Conservation (phyloP, 1,140 invertebrate species). For the Zaprionus ghesquierei region DNA sequence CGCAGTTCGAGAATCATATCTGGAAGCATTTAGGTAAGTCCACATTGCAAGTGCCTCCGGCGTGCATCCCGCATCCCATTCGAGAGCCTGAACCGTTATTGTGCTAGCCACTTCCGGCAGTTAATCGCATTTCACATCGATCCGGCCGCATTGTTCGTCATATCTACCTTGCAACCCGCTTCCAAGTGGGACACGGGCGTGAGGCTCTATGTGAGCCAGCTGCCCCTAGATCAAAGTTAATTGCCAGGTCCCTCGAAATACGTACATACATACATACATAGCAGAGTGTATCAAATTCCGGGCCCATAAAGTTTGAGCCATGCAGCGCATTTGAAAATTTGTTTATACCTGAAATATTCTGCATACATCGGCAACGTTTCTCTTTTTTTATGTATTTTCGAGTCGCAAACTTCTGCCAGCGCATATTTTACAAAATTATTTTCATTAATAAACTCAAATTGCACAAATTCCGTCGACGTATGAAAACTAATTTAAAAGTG, state of each 20-base stretch:
- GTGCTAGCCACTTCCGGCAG: constrained; percentile 41
- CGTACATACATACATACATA: not conserved
- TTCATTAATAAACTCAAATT: not conserved
- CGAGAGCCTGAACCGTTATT: not conserved
- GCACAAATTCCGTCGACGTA: not conserved
- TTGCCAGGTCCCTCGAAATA: not conserved
- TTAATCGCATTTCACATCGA: constrained; percentile 64
- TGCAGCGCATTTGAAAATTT: not conserved
- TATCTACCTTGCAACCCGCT: constrained; percentile 39
- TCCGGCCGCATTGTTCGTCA: constrained; percentile 55
- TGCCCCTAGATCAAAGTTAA: constrained; percentile 14
- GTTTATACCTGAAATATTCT: not conserved
- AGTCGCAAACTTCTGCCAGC: not conserved
- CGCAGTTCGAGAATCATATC: constrained; percentile 80
- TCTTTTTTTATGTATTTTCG: not conserved
- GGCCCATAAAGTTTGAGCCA: not conserved
- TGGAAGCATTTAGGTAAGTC: constrained; percentile 82
- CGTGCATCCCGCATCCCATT: not conserved
- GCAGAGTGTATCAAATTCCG: not conserved
- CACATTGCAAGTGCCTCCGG: not conserved
- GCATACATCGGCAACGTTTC: not conserved
- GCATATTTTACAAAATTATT: not conserved
- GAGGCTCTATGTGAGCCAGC: too few species aligned
- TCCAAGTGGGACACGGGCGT: not conserved
- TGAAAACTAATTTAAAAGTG: not conserved